phyloP scores from a whole-genome alignment of 2,888 invertebrate species.

The Harmothoe impar region DNA sequence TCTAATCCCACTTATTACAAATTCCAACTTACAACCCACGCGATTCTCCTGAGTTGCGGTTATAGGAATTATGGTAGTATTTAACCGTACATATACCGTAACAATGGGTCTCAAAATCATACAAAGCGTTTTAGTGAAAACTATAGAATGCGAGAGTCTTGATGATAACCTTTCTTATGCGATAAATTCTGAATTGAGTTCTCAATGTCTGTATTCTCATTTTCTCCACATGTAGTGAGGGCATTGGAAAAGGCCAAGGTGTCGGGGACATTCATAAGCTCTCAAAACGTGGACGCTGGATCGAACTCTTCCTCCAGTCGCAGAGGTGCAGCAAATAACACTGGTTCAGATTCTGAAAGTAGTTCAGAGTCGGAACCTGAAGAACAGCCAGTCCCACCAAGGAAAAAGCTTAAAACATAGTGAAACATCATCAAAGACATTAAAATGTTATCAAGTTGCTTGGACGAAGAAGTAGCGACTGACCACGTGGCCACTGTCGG shows the following conservation, averaged over 20 bases:
- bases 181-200: no score
- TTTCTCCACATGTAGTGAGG: slow-evolving; percentile 25
- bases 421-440: background rate
- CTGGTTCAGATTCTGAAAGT: slow-evolving; percentile 54
- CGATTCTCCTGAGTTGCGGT: no score
- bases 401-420: slow-evolving; percentile 64
- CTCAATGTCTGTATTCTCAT: background rate
- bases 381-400: slow-evolving; percentile 11
- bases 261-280: slow-evolving; percentile 45
- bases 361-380: slow-evolving; percentile 62
- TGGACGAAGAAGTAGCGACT: slow-evolving; percentile 30
- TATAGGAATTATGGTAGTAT: no score
- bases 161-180: no score
- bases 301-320: slow-evolving; percentile 45
- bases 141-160: no score
- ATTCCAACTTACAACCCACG: no score
- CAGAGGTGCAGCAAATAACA: background rate
- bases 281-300: slow-evolving; percentile 41
- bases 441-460: slow-evolving; percentile 32
- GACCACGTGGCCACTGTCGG: background rate
- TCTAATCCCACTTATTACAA: no score
- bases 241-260: slow-evolving; percentile 60
- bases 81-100: no score
- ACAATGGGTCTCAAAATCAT: no score
- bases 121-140: no score